Conservation (phyloP, 2,113 vertebrate genomes). For the Lepisosteus oculatus region DNA sequence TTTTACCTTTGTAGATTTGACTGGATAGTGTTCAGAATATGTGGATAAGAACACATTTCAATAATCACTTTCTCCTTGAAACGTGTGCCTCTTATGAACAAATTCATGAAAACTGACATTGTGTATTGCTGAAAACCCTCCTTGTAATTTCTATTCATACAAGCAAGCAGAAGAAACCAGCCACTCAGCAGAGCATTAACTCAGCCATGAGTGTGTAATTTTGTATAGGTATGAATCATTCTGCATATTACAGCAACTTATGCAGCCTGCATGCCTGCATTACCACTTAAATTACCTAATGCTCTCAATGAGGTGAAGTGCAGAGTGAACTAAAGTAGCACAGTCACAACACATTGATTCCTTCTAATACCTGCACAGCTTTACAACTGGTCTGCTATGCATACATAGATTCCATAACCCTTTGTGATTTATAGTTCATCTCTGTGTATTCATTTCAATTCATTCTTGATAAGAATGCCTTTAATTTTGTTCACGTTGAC, state of each 20-base stretch:
- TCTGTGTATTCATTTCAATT: too few species aligned
- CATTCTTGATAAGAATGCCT: too few species aligned
- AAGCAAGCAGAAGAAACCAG: constrained; percentile 8
- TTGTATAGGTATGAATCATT: constrained; percentile 20
- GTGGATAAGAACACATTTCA: constrained; percentile 13
- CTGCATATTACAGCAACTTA: constrained; percentile 14
- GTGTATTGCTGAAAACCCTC: constrained; percentile 15
- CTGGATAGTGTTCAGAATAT: constrained; percentile 1
- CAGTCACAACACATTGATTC: too few species aligned
- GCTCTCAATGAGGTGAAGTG: constrained; percentile 24
- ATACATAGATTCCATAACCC: too few species aligned
- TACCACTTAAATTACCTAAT: constrained; percentile 29
- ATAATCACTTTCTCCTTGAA: constrained; percentile 14
- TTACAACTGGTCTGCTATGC: too few species aligned
- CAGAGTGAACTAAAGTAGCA: neutral
- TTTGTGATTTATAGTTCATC: too few species aligned
- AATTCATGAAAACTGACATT: constrained; percentile 20
- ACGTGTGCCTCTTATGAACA: neutral
- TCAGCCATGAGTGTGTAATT: constrained; percentile 21
- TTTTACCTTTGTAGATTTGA: neutral
- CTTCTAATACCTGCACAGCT: too few species aligned
- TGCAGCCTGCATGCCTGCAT: constrained; percentile 1
- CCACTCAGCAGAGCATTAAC: constrained; percentile 20
- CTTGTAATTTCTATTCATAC: constrained; percentile 18
- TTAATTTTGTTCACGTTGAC: too few species aligned